A percentile compares a stretch with the other conserved stretches of the same genome.
Evolutionary conservation across 2,888 invertebrate species (phyloP).

Genomic region (Tubulanus polymorphus): DNA sequence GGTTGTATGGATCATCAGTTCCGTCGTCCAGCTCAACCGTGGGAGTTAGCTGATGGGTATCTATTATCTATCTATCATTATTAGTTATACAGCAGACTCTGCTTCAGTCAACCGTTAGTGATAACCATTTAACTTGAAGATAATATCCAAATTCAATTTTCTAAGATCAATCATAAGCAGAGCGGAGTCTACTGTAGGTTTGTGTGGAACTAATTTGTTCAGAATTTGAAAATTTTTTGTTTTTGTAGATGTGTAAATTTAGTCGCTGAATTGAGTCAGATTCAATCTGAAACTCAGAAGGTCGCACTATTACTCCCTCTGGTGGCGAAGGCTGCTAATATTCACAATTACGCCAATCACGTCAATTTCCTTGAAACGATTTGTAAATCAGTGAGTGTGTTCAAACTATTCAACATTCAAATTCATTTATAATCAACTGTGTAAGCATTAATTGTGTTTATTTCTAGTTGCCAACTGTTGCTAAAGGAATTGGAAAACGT

Average conservation of each 20-base stretch:
- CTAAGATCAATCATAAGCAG: too few relatives aligned
- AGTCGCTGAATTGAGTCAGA: slow-evolving; percentile 54
- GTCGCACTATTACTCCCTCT: slow-evolving; percentile 51
- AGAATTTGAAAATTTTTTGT: too few relatives aligned
- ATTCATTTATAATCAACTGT: too few relatives aligned
- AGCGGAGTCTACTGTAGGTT: too few relatives aligned
- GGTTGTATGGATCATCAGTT: slow-evolving; percentile 56
- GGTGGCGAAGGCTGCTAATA: slow-evolving; percentile 52
- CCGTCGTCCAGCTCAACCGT: slow-evolving; percentile 56
- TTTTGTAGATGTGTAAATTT: slow-evolving; percentile 54
- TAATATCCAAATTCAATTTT: too few relatives aligned
- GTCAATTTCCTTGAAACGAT: slow-evolving; percentile 56
- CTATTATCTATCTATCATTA: background rate
- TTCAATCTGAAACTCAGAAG: slow-evolving; percentile 38
- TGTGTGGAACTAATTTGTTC: too few relatives aligned
- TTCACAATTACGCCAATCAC: slow-evolving; percentile 57
- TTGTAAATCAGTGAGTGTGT: slow-evolving; percentile 54
- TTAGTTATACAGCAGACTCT: too few relatives aligned
- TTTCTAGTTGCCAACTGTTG: slow-evolving; percentile 54
- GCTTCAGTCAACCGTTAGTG: too few relatives aligned
- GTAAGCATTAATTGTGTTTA: too few relatives aligned
- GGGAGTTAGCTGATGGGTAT: slow-evolving; percentile 60
- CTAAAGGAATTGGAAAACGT: slow-evolving; percentile 56
- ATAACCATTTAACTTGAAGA: too few relatives aligned
- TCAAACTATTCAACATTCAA: too few relatives aligned